These are phyloP conservation scores for Agapornis roseicollis DNA, from an alignment of 2,113 vertebrate genomes.

Conservation along the genomic window DNA sequence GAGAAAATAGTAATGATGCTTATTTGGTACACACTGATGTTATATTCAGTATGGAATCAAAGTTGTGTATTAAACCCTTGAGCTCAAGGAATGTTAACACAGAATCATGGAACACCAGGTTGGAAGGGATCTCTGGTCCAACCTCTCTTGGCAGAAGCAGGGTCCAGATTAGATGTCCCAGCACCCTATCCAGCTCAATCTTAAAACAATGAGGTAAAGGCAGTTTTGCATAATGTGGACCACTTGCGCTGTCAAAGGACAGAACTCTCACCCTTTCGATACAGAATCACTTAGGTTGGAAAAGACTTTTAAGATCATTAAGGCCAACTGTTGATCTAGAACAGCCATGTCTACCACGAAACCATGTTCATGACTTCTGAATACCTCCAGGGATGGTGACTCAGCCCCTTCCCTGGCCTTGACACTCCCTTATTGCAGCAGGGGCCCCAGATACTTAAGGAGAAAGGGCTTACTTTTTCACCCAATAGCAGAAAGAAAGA, in stretches of 20 bases:
- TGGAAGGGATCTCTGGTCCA: not conserved
- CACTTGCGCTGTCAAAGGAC: accelerated
- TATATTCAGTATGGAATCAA: accelerated
- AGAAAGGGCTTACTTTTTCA: not conserved
- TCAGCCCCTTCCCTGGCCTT: not conserved
- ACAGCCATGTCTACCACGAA: not conserved
- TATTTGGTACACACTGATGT: not conserved
- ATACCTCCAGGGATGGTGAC: not conserved
- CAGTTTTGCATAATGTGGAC: not conserved
- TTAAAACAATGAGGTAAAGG: not conserved
- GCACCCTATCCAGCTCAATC: not conserved
- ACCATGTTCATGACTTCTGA: not conserved
- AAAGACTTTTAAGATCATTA: not conserved
- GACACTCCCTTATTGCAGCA: not conserved
- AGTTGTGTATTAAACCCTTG: not conserved
- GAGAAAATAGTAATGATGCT: not conserved
- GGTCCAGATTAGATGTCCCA: not conserved
- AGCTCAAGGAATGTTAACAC: not conserved
- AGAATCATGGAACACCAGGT: not conserved
- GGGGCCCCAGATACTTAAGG: not conserved
- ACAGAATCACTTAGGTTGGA: not conserved
- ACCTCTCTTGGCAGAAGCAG: not conserved
- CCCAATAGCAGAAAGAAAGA: not conserved
- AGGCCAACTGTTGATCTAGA: not conserved
- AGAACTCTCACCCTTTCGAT: not conserved